Percentiles rank a stretch among this genome's conserved stretches.
phyloP scores from a whole-genome alignment of 2,888 invertebrate species.

The Patella caerulea region DNA sequence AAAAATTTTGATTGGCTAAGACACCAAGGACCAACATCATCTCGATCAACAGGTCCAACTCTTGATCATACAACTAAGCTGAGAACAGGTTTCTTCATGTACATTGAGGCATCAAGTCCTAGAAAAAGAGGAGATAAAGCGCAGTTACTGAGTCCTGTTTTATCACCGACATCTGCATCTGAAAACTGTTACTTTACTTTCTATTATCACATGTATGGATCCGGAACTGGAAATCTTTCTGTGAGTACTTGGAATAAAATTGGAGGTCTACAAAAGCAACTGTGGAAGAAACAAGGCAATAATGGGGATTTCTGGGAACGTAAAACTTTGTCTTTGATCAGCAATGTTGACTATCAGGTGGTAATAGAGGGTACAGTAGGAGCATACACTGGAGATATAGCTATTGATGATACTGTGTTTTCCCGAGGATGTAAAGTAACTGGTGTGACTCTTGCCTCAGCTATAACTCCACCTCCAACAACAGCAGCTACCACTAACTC shows the following conservation, averaged over 20 bases:
- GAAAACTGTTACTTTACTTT: slow-evolving; percentile 51
- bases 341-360: slow-evolving; percentile 53
- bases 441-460: slow-evolving; percentile 43
- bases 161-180: slow-evolving; percentile 32
- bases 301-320: slow-evolving; percentile 58
- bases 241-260: slow-evolving; percentile 48
- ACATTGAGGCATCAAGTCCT: slow-evolving; percentile 62
- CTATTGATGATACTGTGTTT: slow-evolving; percentile 65
- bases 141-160: slow-evolving; percentile 63
- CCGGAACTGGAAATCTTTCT: slow-evolving; percentile 54
- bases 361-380: slow-evolving; percentile 61
- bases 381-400: slow-evolving; percentile 55
- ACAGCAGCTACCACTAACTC: slow-evolving; percentile 42
- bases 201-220: slow-evolving; percentile 63
- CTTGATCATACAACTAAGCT: slow-evolving; percentile 55
- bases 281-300: slow-evolving; percentile 51
- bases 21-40: slow-evolving; percentile 42
- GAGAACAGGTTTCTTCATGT: slow-evolving; percentile 59
- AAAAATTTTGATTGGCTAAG: slow-evolving; percentile 54
- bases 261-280: slow-evolving; percentile 37
- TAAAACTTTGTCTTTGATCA: slow-evolving; percentile 45
- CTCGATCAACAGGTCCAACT: slow-evolving; percentile 50
- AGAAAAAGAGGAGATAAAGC: slow-evolving; percentile 55
- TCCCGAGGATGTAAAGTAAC: slow-evolving; percentile 49
- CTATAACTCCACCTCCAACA: slow-evolving; percentile 47